These are phyloP conservation scores for Chlorocebus sabaeus DNA, from an alignment of 2,113 vertebrate genomes.

Conservation along the genomic window DNA sequence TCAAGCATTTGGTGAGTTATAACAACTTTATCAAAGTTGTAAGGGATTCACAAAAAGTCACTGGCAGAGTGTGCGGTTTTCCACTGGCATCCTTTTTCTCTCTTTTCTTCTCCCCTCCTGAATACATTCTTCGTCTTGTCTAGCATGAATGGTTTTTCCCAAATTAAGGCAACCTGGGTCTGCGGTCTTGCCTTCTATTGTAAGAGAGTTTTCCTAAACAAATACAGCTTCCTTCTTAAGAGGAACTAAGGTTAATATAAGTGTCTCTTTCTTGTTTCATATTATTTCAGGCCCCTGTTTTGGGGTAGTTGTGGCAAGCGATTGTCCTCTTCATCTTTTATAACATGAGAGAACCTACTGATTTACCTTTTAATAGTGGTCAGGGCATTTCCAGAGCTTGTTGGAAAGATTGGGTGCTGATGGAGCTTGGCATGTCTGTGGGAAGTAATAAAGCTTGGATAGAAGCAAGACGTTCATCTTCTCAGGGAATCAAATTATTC, in stretches of 20 bases:
- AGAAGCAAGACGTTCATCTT: background rate
- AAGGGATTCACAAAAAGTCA: background rate
- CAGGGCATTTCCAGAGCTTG: background rate
- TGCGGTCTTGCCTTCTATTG: background rate
- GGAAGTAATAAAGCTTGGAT: background rate
- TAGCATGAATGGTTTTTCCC: background rate
- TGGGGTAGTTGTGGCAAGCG: background rate
- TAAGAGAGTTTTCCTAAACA: background rate
- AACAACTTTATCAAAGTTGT: background rate
- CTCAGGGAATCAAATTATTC: background rate
- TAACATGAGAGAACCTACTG: background rate
- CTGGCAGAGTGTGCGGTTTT: fast-evolving
- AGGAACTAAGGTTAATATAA: background rate
- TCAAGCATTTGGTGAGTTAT: background rate
- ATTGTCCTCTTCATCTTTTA: background rate
- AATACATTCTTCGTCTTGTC: background rate
- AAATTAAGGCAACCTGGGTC: background rate
- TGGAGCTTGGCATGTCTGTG: background rate
- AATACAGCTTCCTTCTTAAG: background rate
- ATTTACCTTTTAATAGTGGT: background rate
- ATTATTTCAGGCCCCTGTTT: background rate
- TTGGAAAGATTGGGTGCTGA: background rate
- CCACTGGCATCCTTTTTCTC: background rate
- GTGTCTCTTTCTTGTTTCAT: background rate
- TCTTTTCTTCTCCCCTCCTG: background rate